Evolutionary conservation across 2,797 vertebrate species (phyloP), one percentile per base, ranked within the genome.

Genomic region (Garrulus glandarius): DNA sequence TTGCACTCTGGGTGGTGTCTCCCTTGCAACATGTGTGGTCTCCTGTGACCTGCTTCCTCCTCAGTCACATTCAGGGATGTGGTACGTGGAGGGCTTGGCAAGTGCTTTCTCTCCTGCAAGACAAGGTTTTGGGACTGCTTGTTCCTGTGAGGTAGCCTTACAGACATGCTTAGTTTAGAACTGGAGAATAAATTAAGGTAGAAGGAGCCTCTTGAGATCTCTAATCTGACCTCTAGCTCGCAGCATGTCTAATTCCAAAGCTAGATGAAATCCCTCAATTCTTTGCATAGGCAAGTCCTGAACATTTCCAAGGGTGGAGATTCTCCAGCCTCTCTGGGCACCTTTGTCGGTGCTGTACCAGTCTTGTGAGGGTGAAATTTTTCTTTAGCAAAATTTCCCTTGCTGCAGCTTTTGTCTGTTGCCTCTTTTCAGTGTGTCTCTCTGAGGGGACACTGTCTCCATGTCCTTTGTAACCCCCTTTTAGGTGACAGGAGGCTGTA

Each of bases 51-150:
- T 34, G 37, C 41, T 47, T 69, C 34, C 32, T 72, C 32, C 37
- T 53, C 5, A 2, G 0, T 52, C 46, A 6, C 0, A 0, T 57
- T 64, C 17, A 44, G 71, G 34, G 13, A 30, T 11, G 0, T n/a
- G 74, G 75, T 52, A 15, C 3, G 0, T 15, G 9, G 47, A 63
- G 15, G 34, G 32, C 32, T 74, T 63, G 41, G 34, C 21, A 55
- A 46, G 44, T 65, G 36, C 41, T 74, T 80, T 80, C 37, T 56
- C 11, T 53, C 49, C 19, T 55, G 24, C 34, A 76, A 64, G 41
- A 23, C 30, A n/a, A 52, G 6, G 6, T 72, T 90, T 95, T 0
- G 1, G n/a, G 36, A 46, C 43, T 86, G 49, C 63, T 65, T 90
- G 55, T 75, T 39, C 32, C 46, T 22, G 3, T 22, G 12, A 7